Evolutionary conservation across 1,140 invertebrate genomes (phyloP).

Genomic region (Tetramorium parvispinum): DNA sequence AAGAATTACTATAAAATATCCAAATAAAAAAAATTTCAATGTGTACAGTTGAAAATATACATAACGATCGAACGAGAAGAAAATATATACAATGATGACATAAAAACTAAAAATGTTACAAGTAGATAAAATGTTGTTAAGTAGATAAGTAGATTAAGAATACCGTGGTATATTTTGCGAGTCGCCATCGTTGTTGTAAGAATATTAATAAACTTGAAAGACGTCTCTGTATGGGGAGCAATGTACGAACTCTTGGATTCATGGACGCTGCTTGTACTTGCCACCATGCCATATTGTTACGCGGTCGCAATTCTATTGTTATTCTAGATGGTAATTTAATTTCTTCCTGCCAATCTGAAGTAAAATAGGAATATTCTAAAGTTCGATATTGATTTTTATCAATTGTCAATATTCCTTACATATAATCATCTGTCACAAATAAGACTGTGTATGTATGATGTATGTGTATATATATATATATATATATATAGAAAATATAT

Average conservation of each 20-base stretch:
- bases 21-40: neutral
- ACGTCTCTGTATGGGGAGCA: slow-evolving; percentile 91
- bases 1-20: slow-evolving; percentile 51
- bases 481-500: neutral
- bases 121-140: neutral
- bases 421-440: neutral
- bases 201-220: slow-evolving; percentile 91
- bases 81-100: neutral
- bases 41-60: slow-evolving; percentile 10
- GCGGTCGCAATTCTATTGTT: slow-evolving; percentile 91
- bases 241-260: slow-evolving; percentile 94
- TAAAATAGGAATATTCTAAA: neutral
- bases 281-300: slow-evolving; percentile 92
- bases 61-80: neutral
- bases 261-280: slow-evolving; percentile 94
- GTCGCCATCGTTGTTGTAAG: slow-evolving; percentile 92
- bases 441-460: neutral
- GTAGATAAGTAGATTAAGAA: slow-evolving; percentile 80
- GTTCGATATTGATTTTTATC: neutral
- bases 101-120: neutral
- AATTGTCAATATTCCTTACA: neutral
- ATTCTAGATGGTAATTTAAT: slow-evolving; percentile 93
- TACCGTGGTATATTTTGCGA: slow-evolving; percentile 86
- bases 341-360: slow-evolving; percentile 90
- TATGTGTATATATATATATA: no score